Conservation (phyloP, 2,888 invertebrate species). For the Rhogogaster chlorosoma region DNA sequence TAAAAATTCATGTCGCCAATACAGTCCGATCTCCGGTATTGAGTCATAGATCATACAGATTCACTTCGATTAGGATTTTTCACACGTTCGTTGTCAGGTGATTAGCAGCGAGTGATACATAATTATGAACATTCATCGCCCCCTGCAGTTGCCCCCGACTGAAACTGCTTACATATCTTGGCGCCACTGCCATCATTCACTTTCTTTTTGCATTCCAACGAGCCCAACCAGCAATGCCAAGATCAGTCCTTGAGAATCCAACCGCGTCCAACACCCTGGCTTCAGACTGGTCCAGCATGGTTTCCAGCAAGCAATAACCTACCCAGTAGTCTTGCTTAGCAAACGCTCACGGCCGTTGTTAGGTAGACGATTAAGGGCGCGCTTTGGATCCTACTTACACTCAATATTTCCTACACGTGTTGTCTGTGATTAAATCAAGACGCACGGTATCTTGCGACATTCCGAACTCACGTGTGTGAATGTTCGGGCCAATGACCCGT, state of each 20-base stretch:
- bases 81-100: not conserved
- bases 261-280: constrained; percentile 22
- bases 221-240: constrained; percentile 43
- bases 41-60: not conserved
- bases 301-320: constrained; percentile 13
- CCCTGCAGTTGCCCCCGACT: constrained; percentile 10
- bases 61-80: not conserved
- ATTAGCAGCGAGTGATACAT: not conserved
- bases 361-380: constrained; percentile 28
- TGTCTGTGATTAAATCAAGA: constrained; percentile 38
- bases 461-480: constrained; percentile 44
- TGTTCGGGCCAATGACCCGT: constrained; percentile 42
- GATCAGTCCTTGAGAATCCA: constrained; percentile 50
- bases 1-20: not conserved
- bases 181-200: constrained; percentile 43
- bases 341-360: not conserved
- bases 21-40: not conserved
- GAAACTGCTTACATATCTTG: constrained; percentile 41
- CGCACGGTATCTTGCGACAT: constrained; percentile 28
- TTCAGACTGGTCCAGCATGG: constrained; percentile 29
- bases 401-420: constrained; percentile 38
- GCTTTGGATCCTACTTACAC: not conserved
- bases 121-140: not conserved
- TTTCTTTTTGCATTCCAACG: constrained; percentile 49
- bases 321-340: not conserved